phyloP scores from a whole-genome alignment of 2,113 vertebrate genomes.

The Phasianus colchicus region DNA sequence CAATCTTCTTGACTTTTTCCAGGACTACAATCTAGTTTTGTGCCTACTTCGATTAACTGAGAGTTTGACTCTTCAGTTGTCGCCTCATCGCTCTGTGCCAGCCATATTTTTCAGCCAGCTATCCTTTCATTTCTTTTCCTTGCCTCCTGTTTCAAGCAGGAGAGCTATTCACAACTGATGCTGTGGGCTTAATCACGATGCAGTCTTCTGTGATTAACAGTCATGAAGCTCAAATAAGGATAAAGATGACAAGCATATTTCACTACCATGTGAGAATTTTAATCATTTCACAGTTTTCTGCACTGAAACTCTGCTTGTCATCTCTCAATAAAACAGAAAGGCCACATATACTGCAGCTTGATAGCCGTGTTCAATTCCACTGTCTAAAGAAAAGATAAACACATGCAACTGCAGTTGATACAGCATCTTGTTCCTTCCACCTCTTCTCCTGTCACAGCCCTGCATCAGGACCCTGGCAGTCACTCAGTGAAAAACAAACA shows the following conservation, averaged over 20 bases:
- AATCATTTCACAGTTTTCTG: background rate
- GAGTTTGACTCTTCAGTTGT: background rate
- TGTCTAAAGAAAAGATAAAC: background rate
- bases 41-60: background rate
- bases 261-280: background rate
- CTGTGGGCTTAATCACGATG: background rate
- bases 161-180: background rate
- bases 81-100: background rate
- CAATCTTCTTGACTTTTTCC: background rate
- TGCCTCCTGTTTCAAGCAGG: background rate
- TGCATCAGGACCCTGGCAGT: background rate
- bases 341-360: background rate
- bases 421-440: background rate
- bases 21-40: background rate
- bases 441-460: background rate
- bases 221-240: background rate
- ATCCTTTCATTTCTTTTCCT: background rate
- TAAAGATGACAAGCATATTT: background rate
- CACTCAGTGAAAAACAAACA: background rate
- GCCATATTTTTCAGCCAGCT: background rate
- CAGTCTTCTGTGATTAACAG: slow-evolving; percentile 12
- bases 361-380: background rate
- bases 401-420: background rate
- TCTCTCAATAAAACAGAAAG: background rate
- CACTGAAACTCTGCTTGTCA: background rate